Base-by-base conservation (phyloP, 1,140 invertebrate genomes). In the Zaprionus africanus region DNA sequence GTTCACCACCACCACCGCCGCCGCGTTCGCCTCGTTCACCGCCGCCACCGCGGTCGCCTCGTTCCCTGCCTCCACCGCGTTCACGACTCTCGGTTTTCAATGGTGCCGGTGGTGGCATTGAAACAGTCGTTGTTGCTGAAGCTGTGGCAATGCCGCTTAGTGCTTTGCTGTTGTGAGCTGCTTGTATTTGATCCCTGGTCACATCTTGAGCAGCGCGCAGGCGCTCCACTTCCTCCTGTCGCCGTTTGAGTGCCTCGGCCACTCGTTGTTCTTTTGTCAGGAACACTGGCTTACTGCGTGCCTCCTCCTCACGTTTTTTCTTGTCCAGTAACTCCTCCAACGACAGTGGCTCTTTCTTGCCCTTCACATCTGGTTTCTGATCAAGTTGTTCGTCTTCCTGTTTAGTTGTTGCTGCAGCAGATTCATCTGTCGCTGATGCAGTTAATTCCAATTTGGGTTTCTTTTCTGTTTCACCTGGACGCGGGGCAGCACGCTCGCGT, bases 281-380 rank as follows among this genome's bases (percentile, higher is more conserved):
- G 93, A 99, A 99, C 57, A 99, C 98, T 0, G 99, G 99, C 94
- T 99, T 99, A 66, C 96, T 96, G 49, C 96, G 95, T 24, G 97
- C 97, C 81, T 97, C 97, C 93, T 99, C 98, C 92, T 99, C 98
- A 4, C 97, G 97, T 92, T 99, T 99, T 90, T 99, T 99, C 91
- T 99, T 99, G 0, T 98, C 96, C 19, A 99, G 93, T 36, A 99
- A 92, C 93, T 99, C 99, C 93, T 99, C 99, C 22, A 99, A 94
- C 49, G 98, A 99, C 5, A 99, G 93, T 0, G 99, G 99, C 92
- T 98, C 98, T 69, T 95, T 96, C 93, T 97, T 92, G 0, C 71
- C 2, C 59, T 86, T 85, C 0, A n/a, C 12, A n/a, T 61, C 51
- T 24, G 5, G 41, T 61, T 22, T 82, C 17, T 15, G 49, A 6